Conservation (phyloP, 1,140 invertebrate species). For the Wasmannia auropunctata region DNA sequence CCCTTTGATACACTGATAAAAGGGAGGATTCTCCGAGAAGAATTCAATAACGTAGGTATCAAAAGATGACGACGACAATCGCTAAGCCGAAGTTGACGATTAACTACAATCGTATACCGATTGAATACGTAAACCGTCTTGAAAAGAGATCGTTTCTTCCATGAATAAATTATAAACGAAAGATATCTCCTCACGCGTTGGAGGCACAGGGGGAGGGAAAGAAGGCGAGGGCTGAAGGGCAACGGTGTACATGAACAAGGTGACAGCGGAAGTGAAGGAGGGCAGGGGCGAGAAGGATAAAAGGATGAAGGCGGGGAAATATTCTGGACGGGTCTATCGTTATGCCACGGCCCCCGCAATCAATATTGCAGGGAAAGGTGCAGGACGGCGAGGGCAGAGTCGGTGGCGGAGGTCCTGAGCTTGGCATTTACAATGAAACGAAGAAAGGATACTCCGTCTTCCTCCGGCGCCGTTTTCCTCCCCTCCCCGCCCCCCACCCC, state of each 20-base stretch:
- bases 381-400: slow-evolving; percentile 67
- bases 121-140: neutral
- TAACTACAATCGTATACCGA: neutral
- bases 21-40: neutral
- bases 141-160: neutral
- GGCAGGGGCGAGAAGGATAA: slow-evolving; percentile 22
- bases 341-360: slow-evolving; percentile 69
- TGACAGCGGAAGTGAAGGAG: slow-evolving; percentile 62
- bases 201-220: neutral
- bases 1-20: neutral
- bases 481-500: neutral
- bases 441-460: slow-evolving; percentile 70
- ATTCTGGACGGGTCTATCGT: slow-evolving; percentile 76
- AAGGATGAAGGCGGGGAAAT: slow-evolving; percentile 57
- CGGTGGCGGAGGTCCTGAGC: slow-evolving; percentile 65
- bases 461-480: slow-evolving; percentile 51
- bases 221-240: neutral
- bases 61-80: neutral
- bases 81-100: slow-evolving; percentile 13
- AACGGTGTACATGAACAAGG: slow-evolving; percentile 27
- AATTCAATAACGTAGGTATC: slow-evolving; percentile 14
- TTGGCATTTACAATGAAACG: slow-evolving; percentile 76
- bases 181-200: neutral
- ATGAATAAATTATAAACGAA: slow-evolving; percentile 58
- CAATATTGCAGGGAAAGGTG: slow-evolving; percentile 77